phyloP scores from a whole-genome alignment of 2,888 invertebrate genomes.

The Vandiemenella viatica region DNA sequence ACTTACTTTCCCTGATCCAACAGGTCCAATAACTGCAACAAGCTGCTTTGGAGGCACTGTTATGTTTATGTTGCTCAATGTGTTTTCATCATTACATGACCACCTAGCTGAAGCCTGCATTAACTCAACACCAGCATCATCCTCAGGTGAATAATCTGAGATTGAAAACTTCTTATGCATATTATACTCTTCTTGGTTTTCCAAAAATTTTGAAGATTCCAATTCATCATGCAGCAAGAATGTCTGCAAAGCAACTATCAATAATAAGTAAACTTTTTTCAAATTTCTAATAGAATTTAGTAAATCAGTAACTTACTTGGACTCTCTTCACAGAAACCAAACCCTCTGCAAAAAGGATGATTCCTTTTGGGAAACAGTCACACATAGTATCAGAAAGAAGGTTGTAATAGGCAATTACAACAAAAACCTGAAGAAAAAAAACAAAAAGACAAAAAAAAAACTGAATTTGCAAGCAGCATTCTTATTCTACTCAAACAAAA shows the following conservation, averaged over 20 bases:
- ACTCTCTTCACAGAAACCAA: background rate
- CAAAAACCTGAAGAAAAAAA: background rate
- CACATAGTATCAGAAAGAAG: background rate
- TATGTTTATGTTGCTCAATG: slow-evolving; percentile 38
- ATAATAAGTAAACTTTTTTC: background rate
- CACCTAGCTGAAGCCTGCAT: slow-evolving; percentile 4
- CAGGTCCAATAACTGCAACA: slow-evolving; percentile 71
- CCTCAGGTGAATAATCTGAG: background rate
- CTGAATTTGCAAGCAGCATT: too few relatives aligned
- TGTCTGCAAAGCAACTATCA: background rate
- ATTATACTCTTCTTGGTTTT: background rate
- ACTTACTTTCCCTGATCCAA: slow-evolving; percentile 66
- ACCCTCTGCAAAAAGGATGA: background rate
- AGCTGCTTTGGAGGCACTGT: slow-evolving; percentile 36
- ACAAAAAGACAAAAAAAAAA: too few relatives aligned
- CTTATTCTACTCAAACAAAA: too few relatives aligned
- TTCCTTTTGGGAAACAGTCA: background rate
- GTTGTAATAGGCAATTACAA: background rate
- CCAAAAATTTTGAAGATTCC: background rate
- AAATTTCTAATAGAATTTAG: background rate
- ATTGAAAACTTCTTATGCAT: background rate
- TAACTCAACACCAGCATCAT: background rate
- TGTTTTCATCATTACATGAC: slow-evolving; percentile 29
- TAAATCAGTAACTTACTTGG: background rate
- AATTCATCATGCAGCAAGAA: background rate